Conservation (phyloP, 2,888 invertebrate species). For the Craniophora ligustri region DNA sequence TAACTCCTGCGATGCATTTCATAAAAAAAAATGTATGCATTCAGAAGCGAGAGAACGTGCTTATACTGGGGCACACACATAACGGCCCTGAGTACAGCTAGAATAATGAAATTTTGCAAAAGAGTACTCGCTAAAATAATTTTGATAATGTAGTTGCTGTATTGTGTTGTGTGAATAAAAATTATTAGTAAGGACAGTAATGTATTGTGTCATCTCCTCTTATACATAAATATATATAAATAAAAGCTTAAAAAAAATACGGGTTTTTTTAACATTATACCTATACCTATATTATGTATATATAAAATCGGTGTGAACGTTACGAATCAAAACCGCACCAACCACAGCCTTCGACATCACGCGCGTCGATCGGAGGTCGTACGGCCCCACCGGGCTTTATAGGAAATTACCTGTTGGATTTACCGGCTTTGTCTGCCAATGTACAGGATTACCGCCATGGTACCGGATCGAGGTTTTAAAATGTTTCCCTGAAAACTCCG, state of each 20-base stretch:
- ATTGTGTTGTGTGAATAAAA: not conserved
- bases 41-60: not conserved
- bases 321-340: conserved; percentile 56
- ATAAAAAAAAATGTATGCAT: conserved; percentile 41
- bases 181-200: no score
- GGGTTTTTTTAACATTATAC: not conserved
- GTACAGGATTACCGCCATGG: conserved; percentile 12
- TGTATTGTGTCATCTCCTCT: no score
- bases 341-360: conserved; percentile 66
- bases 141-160: conserved; percentile 3
- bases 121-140: not conserved
- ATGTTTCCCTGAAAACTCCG: not conserved
- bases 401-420: conserved; percentile 50
- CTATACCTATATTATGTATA: not conserved
- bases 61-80: not conserved
- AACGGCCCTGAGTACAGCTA: not conserved
- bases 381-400: conserved; percentile 41
- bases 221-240: no score
- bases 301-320: conserved; percentile 6
- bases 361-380: conserved; percentile 64
- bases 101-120: conserved; percentile 8
- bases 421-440: conserved; percentile 23
- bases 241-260: no score
- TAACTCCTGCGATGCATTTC: conserved; percentile 36
- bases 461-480: conserved; percentile 15